Conservation (phyloP, 2,797 vertebrate genomes). For the Tiaroga cobitis region DNA sequence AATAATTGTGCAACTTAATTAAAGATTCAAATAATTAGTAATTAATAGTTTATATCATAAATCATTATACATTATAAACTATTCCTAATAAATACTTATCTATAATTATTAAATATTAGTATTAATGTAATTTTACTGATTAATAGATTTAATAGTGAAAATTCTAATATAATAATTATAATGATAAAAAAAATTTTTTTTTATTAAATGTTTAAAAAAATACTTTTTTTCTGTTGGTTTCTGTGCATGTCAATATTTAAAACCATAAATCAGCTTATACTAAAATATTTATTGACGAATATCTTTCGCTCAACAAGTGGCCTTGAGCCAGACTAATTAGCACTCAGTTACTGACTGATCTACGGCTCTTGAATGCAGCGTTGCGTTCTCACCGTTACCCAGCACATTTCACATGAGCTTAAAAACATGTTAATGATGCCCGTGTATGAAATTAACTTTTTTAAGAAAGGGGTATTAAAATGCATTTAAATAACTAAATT, state of each 20-base stretch:
- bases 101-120: not conserved
- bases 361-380: not conserved
- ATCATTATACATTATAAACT: too few relatives aligned
- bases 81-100: not conserved
- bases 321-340: slow-evolving; percentile 5
- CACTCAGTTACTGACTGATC: not conserved
- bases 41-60: too few relatives aligned
- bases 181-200: too few relatives aligned
- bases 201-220: too few relatives aligned
- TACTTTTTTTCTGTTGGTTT: not conserved
- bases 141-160: not conserved
- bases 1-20: too few relatives aligned
- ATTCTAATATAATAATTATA: too few relatives aligned
- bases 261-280: not conserved
- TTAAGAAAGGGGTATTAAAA: not conserved
- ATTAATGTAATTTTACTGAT: not conserved
- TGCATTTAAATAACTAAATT: not conserved
- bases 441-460: not conserved
- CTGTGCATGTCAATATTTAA: not conserved
- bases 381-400: not conserved
- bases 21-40: too few relatives aligned
- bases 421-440: slow-evolving; percentile 32
- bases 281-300: slow-evolving; percentile 16
- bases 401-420: not conserved
- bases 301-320: not conserved